Evolutionary conservation across 35 echinoderm and acorn worm species (phyloP).

Genomic region (Anneissia japonica): DNA sequence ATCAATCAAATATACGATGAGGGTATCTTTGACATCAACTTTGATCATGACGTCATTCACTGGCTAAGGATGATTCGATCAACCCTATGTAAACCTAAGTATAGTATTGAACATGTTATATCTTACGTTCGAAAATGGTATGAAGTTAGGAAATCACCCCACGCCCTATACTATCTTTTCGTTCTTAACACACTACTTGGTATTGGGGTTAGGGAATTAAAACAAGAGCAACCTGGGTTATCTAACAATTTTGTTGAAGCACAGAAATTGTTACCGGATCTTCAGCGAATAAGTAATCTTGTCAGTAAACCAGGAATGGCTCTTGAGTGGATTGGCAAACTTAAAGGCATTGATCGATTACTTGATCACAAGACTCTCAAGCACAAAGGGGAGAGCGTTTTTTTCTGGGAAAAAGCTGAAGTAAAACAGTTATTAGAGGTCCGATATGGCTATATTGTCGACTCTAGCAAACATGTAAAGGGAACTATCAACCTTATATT

Average conservation of each 20-base stretch:
- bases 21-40: background rate
- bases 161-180: constrained; percentile 18
- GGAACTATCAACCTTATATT: background rate
- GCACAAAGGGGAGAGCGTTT: background rate
- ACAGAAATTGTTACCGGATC: background rate
- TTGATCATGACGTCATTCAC: constrained; percentile 12
- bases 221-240: background rate
- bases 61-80: constrained; percentile 18
- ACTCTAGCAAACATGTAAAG: background rate
- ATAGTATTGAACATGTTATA: constrained; percentile 13
- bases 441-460: background rate
- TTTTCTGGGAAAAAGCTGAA: background rate
- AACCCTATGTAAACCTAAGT: background rate
- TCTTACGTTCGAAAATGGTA: background rate
- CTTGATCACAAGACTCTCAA: background rate
- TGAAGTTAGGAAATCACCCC: background rate
- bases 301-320: constrained; percentile 10
- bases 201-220: background rate
- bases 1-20: constrained; percentile 9
- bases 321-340: constrained; percentile 6
- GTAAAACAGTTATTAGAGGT: background rate
- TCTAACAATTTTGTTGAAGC: background rate
- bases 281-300: background rate
- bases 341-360: background rate
- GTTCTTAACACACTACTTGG: constrained; percentile 4